phyloP scores from a whole-genome alignment of 1,140 invertebrate genomes.

The Drosophila micromelanica region DNA sequence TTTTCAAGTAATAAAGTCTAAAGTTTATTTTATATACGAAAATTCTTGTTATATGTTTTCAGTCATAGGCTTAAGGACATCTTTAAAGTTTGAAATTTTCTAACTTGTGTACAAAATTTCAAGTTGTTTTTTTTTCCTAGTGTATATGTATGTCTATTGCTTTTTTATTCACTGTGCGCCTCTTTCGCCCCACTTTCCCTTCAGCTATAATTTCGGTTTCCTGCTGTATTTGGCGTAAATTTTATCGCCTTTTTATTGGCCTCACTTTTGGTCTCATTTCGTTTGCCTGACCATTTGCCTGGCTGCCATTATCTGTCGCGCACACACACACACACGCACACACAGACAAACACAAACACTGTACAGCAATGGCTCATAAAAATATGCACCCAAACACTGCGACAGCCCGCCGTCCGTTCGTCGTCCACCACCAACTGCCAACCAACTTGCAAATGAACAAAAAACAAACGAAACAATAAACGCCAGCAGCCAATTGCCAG shows the following conservation, averaged over 20 bases:
- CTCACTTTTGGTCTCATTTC: conserved; percentile 77
- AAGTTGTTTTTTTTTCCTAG: not conserved
- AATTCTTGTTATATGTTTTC: no score
- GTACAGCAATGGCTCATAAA: conserved; percentile 66
- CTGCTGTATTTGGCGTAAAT: conserved; percentile 65
- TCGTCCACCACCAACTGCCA: not conserved
- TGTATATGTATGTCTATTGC: not conserved
- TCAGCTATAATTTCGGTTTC: not conserved
- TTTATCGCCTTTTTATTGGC: conserved; percentile 82
- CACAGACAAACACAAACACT: conserved; percentile 24
- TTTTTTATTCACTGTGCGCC: conserved; percentile 4
- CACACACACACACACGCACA: conserved; percentile 30
- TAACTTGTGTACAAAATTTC: no score
- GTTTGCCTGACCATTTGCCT: conserved; percentile 45
- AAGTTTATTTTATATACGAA: no score
- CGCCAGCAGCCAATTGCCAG: conserved; percentile 23
- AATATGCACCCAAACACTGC: conserved; percentile 56
- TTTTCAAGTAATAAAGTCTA: no score
- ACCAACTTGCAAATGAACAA: conserved; percentile 37
- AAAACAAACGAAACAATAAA: conserved; percentile 33
- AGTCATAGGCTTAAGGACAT: no score
- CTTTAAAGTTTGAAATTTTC: no score
- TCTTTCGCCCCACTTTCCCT: not conserved
- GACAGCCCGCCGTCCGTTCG: not conserved
- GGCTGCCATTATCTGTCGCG: conserved; percentile 52